Evolutionary conservation across 1,140 invertebrate genomes (phyloP).

Genomic region (Prorops nasuta): DNA sequence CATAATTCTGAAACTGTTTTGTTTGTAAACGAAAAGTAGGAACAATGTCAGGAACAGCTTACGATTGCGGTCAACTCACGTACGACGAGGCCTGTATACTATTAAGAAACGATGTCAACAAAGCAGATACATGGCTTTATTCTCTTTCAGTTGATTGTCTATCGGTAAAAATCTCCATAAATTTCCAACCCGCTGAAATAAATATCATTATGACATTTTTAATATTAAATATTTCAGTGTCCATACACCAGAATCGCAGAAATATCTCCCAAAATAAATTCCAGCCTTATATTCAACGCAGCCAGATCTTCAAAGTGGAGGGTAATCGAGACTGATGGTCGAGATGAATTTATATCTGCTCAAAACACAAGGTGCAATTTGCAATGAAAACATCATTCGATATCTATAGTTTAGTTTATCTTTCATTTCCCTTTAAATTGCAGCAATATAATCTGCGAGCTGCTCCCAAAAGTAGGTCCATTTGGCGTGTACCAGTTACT

Average conservation of each 20-base stretch:
- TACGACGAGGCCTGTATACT: conserved; percentile 62
- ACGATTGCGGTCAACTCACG: conserved; percentile 42
- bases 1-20: no score
- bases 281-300: conserved; percentile 45
- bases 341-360: conserved; percentile 29
- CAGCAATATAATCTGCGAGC: conserved; percentile 58
- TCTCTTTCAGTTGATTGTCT: conserved; percentile 63
- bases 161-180: conserved; percentile 47
- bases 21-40: not conserved
- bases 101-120: conserved; percentile 39
- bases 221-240: conserved; percentile 38
- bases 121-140: conserved; percentile 53
- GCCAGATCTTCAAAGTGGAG: conserved; percentile 41
- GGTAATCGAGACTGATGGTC: conserved; percentile 39
- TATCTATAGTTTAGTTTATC: not conserved
- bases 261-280: conserved; percentile 16
- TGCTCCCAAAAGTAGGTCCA: conserved; percentile 63
- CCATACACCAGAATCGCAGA: conserved; percentile 50
- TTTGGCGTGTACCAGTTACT: conserved; percentile 73
- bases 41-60: conserved; percentile 18
- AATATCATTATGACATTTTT: not conserved
- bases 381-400: conserved; percentile 5
- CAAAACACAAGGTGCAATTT: conserved; percentile 29
- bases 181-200: not conserved
- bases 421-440: conserved; percentile 24